A percentile compares a stretch with the other conserved stretches of the same genome.
phyloP scores from a whole-genome alignment of 2,113 vertebrate genomes.

The Glareola pratincola region DNA sequence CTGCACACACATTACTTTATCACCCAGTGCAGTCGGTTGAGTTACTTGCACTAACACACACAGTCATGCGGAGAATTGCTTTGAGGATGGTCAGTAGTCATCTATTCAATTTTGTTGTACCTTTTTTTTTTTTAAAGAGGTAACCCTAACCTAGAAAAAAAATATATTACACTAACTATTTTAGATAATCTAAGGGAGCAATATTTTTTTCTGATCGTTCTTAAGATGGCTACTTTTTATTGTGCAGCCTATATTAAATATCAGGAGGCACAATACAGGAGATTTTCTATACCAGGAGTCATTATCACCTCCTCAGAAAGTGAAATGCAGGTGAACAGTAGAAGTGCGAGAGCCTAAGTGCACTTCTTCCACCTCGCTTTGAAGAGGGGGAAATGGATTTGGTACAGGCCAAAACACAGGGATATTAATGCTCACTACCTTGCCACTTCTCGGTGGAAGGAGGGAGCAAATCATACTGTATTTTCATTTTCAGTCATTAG shows the following conservation, averaged over 20 bases:
- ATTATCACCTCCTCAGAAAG: constrained; percentile 6
- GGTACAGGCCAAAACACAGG: constrained; percentile 37
- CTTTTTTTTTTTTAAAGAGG: background rate
- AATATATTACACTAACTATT: background rate
- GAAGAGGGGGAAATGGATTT: constrained; percentile 30
- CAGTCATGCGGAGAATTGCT: background rate
- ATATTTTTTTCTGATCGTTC: background rate
- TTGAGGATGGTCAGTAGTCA: background rate
- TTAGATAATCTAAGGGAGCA: background rate
- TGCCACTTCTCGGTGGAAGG: background rate
- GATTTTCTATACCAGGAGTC: background rate
- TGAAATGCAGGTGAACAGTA: constrained; percentile 13
- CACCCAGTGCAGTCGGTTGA: rapidly evolving
- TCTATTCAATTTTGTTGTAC: background rate
- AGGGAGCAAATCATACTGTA: background rate
- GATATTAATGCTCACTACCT: background rate
- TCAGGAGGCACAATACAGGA: background rate
- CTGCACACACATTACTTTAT: background rate
- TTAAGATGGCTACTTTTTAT: background rate
- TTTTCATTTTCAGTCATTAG: constrained; percentile 22
- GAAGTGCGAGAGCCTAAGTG: background rate
- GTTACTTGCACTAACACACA: background rate
- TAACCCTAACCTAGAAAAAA: background rate
- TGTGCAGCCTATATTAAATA: background rate
- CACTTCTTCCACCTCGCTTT: background rate